Conservation (phyloP, 30 jellyfish, hydroid and myxozoan genomes). For the Catostylus mosaicus region DNA sequence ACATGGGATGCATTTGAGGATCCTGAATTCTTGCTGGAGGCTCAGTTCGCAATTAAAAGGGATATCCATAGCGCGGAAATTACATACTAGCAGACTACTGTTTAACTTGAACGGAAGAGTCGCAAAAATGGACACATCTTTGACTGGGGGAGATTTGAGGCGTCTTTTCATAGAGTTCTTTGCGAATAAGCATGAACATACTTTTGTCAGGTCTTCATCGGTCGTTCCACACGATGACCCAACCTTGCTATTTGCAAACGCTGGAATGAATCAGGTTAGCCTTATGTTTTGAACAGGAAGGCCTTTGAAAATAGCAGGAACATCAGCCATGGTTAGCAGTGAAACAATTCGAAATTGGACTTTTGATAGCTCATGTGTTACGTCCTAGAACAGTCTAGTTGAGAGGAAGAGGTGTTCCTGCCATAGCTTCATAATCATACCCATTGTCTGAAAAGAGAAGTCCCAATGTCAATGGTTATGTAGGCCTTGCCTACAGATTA, state of each 20-base stretch:
- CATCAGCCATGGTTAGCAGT: not conserved
- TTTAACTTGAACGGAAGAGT: not conserved
- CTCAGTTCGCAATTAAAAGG: not conserved
- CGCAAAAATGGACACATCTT: constrained; percentile 57
- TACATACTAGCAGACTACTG: not conserved
- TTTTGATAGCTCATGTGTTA: no score
- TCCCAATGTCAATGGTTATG: no score
- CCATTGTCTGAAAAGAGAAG: no score
- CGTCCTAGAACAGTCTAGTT: no score
- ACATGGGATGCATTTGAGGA: constrained; percentile 8
- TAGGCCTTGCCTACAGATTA: no score
- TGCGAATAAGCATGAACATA: constrained; percentile 83
- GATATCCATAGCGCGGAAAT: not conserved
- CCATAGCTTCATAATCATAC: no score
- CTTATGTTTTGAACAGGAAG: not conserved
- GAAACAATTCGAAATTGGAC: no score
- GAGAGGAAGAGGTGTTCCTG: no score
- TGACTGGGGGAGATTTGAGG: constrained; percentile 79
- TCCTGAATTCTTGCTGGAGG: not conserved
- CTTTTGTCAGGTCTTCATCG: constrained; percentile 93
- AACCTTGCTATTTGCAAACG: constrained; percentile 97
- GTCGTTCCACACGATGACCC: constrained; percentile 99
- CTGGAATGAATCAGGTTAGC: constrained; percentile 99
- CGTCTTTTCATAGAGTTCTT: constrained; percentile 85
- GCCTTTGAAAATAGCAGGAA: not conserved